Conservation (phyloP, 1,140 invertebrate species). For the Teleopsis dalmanni region DNA sequence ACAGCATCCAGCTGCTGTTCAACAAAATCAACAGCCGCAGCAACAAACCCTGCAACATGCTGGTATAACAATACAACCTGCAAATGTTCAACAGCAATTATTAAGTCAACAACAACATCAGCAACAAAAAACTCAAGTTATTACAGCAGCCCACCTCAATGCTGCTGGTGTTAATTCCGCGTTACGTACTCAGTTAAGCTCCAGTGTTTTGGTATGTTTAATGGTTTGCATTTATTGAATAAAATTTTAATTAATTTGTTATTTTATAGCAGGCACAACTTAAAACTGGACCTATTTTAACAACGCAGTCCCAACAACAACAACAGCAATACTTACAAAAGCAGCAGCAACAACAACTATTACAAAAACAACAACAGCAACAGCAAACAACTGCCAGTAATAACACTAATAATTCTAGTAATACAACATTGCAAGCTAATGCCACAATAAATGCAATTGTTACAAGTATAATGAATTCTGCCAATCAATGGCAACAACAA, state of each 20-base stretch:
- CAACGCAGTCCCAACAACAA: slow-evolving; percentile 27
- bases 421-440: slow-evolving; percentile 58
- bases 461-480: slow-evolving; percentile 70
- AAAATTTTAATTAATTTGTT: too few species aligned
- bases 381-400: slow-evolving; percentile 15
- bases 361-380: slow-evolving; percentile 16
- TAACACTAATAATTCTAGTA: slow-evolving; percentile 39
- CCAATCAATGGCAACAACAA: slow-evolving; percentile 67
- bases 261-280: slow-evolving; percentile 51
- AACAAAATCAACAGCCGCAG: slow-evolving; percentile 24
- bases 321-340: slow-evolving; percentile 2
- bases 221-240: neutral
- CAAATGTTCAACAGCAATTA: slow-evolving; percentile 26
- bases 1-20: slow-evolving; percentile 43
- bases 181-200: slow-evolving; percentile 42
- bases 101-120: slow-evolving; percentile 25
- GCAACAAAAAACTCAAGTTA: slow-evolving; percentile 23
- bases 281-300: slow-evolving; percentile 41
- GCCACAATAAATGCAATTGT: slow-evolving; percentile 67
- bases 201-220: slow-evolving; percentile 48
- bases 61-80: slow-evolving; percentile 38
- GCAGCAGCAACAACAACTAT: slow-evolving; percentile 20
- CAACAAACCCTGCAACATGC: slow-evolving; percentile 28
- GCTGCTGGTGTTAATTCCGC: slow-evolving; percentile 28
- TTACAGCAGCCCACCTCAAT: slow-evolving; percentile 20